Percentiles rank a stretch among this genome's conserved stretches.
These are phyloP conservation scores for Aphelinus certus DNA, from an alignment of 1,140 invertebrate species.

Conservation along the genomic window DNA sequence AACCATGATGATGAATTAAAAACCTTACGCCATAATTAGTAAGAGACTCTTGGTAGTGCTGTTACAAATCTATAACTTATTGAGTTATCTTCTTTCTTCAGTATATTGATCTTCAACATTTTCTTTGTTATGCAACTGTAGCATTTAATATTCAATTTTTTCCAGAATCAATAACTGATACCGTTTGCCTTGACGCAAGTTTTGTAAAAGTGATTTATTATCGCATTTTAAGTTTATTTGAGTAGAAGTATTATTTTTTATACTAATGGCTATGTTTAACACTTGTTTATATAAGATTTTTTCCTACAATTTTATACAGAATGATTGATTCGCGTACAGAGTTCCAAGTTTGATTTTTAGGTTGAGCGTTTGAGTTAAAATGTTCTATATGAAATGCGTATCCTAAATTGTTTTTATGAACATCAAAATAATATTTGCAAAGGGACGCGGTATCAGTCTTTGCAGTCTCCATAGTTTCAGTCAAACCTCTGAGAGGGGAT, in stretches of 20 bases:
- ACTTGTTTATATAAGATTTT: slow-evolving; percentile 15
- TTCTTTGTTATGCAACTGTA: slow-evolving; percentile 34
- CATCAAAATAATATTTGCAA: slow-evolving; percentile 18
- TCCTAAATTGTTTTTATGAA: slow-evolving; percentile 31
- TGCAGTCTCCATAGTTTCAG: background rate
- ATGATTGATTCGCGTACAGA: slow-evolving; percentile 5
- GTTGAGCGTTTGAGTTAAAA: slow-evolving; percentile 16
- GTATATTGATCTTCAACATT: slow-evolving; percentile 21
- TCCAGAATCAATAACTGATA: slow-evolving; percentile 31
- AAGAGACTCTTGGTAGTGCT: slow-evolving; percentile 8
- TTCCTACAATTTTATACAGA: slow-evolving; percentile 21
- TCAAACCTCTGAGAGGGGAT: too few relatives aligned
- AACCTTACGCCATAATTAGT: slow-evolving; percentile 14
- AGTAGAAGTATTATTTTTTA: slow-evolving; percentile 33
- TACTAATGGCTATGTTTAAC: slow-evolving; percentile 25
- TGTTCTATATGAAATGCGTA: slow-evolving; percentile 2
- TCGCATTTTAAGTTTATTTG: slow-evolving; percentile 22
- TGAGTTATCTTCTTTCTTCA: slow-evolving; percentile 16
- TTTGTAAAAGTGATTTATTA: slow-evolving; percentile 32
- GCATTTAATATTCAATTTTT: slow-evolving; percentile 37
- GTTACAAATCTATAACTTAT: slow-evolving; percentile 26
- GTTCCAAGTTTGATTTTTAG: background rate
- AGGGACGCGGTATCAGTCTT: slow-evolving; percentile 22
- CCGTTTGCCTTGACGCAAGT: slow-evolving; percentile 16
- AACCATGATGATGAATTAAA: too few relatives aligned